Base-by-base conservation (phyloP, 2,113 vertebrate genomes). In the Pandion haliaetus region DNA sequence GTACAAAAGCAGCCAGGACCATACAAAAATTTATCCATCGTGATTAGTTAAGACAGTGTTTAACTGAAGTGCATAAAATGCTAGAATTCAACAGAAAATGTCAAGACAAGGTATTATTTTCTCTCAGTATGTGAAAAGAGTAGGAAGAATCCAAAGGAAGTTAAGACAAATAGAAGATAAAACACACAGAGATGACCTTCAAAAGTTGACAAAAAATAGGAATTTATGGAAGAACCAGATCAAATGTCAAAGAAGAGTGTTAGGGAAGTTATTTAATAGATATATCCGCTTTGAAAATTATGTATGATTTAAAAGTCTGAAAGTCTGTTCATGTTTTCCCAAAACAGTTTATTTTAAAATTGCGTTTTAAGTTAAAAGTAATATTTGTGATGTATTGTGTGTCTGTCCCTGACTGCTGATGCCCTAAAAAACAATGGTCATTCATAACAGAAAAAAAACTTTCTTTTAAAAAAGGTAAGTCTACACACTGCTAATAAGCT, bases 171-270 rank as follows among this genome's bases (percentile, higher is more conserved):
- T 4, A 93, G 61, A 95, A 95, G 80, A 61, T 49, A 87, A 88
- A 94, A 81, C 83, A 91, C 38, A 95, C 34, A 88, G 47, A 76
- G n/a, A 82, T 86, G 88, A 96, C 95, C 92, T 95, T 95, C 76
- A 28, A 21, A 86, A 93, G 23, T 25, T 92, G 82, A 88, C 77
- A 80, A 87, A 88, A 93, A 57, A 18, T 14, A 44, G 40, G 40
- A 50, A 87, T 82, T 63, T 89, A 36, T 59, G 45, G 55, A 93
- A 90, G 70, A 94, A 90, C 44, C 38, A 86, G 81, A 86, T 82
- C 82, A 96, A 94, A 96, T 88, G 57, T 86, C 76, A 94, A 74
- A 72, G 71, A 84, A 40, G n/a, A 88, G 20, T 50, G 10, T 50
- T 86, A 82, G 32, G 18, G 19, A 95, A 96, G 63, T 89, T 82